Conservation (phyloP, 1,140 invertebrate genomes). For the Phymorhynchus buccinoides region DNA sequence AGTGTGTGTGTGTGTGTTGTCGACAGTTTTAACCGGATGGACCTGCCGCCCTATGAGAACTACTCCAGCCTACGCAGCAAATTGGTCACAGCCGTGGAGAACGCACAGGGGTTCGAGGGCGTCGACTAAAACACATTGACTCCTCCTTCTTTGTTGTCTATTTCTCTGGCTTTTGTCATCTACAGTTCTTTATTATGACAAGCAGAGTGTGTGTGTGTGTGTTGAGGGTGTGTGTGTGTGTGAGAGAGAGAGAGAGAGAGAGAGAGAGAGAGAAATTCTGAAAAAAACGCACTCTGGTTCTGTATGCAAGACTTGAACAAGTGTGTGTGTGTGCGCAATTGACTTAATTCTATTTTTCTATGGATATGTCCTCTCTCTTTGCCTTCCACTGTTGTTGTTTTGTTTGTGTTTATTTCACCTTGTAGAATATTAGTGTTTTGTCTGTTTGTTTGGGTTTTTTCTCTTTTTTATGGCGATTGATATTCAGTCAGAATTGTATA, state of each 20-base stretch:
- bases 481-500: no score
- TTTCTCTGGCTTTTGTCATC: background rate
- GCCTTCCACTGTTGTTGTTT: constrained; percentile 17
- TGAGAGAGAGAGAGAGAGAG: constrained; percentile 13
- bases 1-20: no score
- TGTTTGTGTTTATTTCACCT: background rate
- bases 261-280: background rate
- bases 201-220: background rate
- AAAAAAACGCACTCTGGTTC: background rate
- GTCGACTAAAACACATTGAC: constrained; percentile 85
- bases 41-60: constrained; percentile 96
- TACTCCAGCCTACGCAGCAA: constrained; percentile 96
- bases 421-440: no score
- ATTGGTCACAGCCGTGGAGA: constrained; percentile 96
- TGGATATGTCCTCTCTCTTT: background rate
- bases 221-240: constrained; percentile 23
- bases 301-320: background rate
- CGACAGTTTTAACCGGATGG: constrained; percentile 94
- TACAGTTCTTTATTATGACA: background rate
- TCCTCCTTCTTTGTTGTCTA: background rate
- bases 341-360: background rate
- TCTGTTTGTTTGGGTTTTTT: no score
- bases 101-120: constrained; percentile 94
- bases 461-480: no score
- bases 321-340: constrained; percentile 23